Base-by-base conservation (phyloP, 2,113 vertebrate species). In the Microcebus griseorufus region DNA sequence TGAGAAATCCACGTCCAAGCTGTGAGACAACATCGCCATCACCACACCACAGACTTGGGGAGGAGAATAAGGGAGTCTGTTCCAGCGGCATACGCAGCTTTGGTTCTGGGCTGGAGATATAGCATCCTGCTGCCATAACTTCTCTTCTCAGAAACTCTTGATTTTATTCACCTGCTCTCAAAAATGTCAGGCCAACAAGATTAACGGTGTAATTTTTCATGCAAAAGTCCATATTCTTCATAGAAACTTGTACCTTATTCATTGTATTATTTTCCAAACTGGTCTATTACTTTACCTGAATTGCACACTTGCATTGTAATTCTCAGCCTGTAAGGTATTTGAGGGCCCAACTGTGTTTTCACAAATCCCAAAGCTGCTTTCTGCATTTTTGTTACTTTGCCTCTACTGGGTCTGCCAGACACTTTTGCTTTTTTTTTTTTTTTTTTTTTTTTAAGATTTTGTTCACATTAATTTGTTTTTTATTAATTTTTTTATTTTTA, bases 261-360 rank as follows among this genome's bases (percentile, higher is more conserved):
- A 86, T 79, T 3, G 2, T 62, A 13, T 72, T 32, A 3, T 69
- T 25, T 55, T 6, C 45, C 20, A 60, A 60, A 27, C 39, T 45
- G 17, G 39, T 20, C 17, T 58, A 7, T 65, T n/a, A 5, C 42
- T 65, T 73, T 45, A 18, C 29, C 96, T 42, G 25, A 75, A 42
- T 25, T 22, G 39, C 39, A 58, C 0, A 9, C 6, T 5, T 12
- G 8, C 22, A 29, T 39, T 1, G 12, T 20, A 34, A 12, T 10
- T 37, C 45, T 48, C 55, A 62, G 29, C 7, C 3, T 1, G 0
- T 16, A 25, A 27, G 0, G 10, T 32, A n/a, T 25, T 5, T 22
- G 73, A 62, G 27, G 14, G 16, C 25, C 29, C 72, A 37, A 6
- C 65, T 16, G 18, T 72, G 25, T 75, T 84, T 4, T 9, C 58